Conservation (phyloP, 2,113 vertebrate species). For the Triplophysa tibetana region DNA sequence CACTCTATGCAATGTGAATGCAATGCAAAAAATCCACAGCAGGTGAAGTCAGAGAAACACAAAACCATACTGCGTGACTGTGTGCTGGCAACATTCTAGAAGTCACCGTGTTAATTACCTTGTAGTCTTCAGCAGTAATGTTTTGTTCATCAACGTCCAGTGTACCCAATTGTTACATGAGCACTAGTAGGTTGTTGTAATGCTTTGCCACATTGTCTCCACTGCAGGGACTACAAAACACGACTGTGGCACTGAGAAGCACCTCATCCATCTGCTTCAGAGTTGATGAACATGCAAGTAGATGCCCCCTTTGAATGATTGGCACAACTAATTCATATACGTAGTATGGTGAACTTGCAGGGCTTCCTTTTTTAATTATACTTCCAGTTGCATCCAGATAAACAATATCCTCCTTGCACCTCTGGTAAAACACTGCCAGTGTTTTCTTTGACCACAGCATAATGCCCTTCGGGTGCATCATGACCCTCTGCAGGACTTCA, state of each 20-base stretch:
- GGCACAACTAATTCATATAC: slow-evolving; percentile 36
- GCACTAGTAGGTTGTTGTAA: no score
- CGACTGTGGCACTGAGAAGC: not conserved
- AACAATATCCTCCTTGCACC: slow-evolving; percentile 40
- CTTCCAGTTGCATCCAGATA: slow-evolving; percentile 45
- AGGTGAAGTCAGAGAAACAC: no score
- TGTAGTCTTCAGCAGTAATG: no score
- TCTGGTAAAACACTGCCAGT: not conserved
- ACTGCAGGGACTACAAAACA: slow-evolving; percentile 5
- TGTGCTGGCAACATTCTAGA: no score
- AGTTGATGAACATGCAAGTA: not conserved
- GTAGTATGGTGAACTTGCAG: slow-evolving; percentile 22
- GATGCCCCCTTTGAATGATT: slow-evolving; percentile 21
- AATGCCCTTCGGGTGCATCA: slow-evolving; percentile 40
- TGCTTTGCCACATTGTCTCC: not conserved
- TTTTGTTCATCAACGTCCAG: no score
- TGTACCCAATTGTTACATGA: no score
- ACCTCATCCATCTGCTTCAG: slow-evolving; percentile 16
- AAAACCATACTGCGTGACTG: no score
- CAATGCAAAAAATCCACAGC: no score
- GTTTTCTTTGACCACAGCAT: slow-evolving; percentile 41
- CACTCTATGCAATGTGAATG: no score
- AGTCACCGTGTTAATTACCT: no score
- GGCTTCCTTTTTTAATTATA: slow-evolving; percentile 11
- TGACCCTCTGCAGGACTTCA: slow-evolving; percentile 34